Evolutionary conservation across 2,797 vertebrate species (phyloP).

Genomic region (Pseudochromis fuscus): DNA sequence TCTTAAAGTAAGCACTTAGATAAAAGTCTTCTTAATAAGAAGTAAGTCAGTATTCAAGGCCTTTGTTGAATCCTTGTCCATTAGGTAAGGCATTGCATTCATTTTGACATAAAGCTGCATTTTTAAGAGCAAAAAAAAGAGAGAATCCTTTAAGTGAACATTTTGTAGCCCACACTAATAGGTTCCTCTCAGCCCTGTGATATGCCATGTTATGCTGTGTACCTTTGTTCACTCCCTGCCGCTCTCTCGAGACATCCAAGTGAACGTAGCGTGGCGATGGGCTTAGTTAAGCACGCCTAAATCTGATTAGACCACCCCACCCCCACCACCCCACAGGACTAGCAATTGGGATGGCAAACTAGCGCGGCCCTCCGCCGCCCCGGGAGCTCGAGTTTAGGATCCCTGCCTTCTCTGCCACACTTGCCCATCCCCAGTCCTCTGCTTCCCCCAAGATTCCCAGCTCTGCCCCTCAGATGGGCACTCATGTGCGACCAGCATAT

Average conservation of each 20-base stretch:
- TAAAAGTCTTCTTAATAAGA: slow-evolving; percentile 21
- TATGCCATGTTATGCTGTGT: slow-evolving; percentile 58
- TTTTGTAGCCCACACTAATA: slow-evolving; percentile 51
- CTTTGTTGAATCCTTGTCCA: background rate
- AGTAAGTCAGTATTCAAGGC: background rate
- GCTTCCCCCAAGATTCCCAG: slow-evolving; percentile 53
- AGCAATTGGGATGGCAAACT: slow-evolving; percentile 43
- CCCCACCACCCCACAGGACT: slow-evolving; percentile 26
- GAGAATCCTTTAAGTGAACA: slow-evolving; percentile 5
- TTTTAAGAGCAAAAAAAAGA: slow-evolving; percentile 25
- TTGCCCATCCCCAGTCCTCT: slow-evolving; percentile 48
- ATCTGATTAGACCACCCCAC: slow-evolving; percentile 73
- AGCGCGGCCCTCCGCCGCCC: slow-evolving; percentile 6
- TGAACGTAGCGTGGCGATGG: slow-evolving; percentile 64
- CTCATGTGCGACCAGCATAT: slow-evolving; percentile 81
- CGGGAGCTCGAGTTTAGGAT: slow-evolving; percentile 33
- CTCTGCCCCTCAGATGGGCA: slow-evolving; percentile 74
- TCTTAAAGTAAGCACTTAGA: slow-evolving; percentile 36
- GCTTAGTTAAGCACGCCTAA: slow-evolving; percentile 79
- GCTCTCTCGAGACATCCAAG: slow-evolving; percentile 56
- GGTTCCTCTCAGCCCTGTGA: slow-evolving; percentile 63
- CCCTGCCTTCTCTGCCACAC: slow-evolving; percentile 22
- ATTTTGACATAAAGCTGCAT: slow-evolving; percentile 25
- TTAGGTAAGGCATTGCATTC: background rate
- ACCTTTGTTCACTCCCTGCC: slow-evolving; percentile 48